Percentiles rank a stretch among this genome's conserved stretches.
phyloP scores from a whole-genome alignment of 2,113 vertebrate genomes.

The Lanius collurio region DNA sequence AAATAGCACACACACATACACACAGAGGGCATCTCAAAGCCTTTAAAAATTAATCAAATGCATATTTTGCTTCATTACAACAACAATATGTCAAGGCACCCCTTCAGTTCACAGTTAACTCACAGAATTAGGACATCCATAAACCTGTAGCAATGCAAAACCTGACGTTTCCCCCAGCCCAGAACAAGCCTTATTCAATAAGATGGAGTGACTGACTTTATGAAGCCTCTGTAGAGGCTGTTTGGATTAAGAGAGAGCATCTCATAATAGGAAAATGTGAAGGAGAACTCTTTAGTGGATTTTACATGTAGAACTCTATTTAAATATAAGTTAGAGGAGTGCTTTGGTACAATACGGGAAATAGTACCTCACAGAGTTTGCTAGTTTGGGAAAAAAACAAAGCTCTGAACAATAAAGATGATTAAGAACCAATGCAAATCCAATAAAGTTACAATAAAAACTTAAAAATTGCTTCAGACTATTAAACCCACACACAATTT shows the following conservation, averaged over 20 bases:
- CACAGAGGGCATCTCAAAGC: background rate
- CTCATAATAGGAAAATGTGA: background rate
- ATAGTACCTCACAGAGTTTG: background rate
- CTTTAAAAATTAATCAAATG: background rate
- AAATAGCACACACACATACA: rapidly evolving
- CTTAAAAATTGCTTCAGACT: constrained; percentile 4
- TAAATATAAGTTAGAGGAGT: background rate
- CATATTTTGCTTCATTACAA: background rate
- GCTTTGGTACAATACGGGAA: background rate
- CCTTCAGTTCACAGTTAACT: background rate
- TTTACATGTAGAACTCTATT: background rate
- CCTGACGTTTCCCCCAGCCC: background rate
- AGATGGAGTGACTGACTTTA: background rate
- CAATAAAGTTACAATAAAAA: constrained; percentile 25
- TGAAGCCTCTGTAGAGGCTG: background rate
- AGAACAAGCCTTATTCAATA: background rate
- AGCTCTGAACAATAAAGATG: constrained; percentile 19
- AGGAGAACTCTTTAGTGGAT: background rate
- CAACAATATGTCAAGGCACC: background rate
- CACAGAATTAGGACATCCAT: background rate
- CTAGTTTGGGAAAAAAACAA: background rate
- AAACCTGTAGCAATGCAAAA: background rate
- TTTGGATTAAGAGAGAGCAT: background rate
- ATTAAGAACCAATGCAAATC: constrained; percentile 35
- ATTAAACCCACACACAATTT: background rate